Percentiles rank a stretch among this genome's conserved stretches.
Conservation (phyloP, 1,140 invertebrate species). For the Drosophila ambigua region DNA sequence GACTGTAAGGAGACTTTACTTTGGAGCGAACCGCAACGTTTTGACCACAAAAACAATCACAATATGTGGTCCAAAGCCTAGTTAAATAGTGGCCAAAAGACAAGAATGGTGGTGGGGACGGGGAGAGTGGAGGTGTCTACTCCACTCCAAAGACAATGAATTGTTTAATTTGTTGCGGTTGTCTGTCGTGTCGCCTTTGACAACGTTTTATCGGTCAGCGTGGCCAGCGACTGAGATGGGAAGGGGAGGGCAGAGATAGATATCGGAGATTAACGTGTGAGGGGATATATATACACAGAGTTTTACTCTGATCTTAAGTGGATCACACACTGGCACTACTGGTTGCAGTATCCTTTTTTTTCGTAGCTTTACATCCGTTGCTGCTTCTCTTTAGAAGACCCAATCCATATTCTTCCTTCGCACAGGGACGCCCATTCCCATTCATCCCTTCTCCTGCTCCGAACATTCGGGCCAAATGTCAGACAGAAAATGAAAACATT, state of each 20-base stretch:
- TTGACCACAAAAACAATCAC: conserved; percentile 47
- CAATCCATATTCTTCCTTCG: too few species aligned
- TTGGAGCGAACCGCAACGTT: conserved; percentile 25
- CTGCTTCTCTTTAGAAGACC: too few species aligned
- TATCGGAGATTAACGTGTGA: not conserved
- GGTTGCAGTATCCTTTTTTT: too few species aligned
- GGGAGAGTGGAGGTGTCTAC: not conserved
- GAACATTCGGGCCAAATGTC: conserved; percentile 47
- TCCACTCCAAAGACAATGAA: conserved; percentile 57
- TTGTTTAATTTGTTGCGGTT: conserved; percentile 64
- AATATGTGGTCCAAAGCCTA: conserved; percentile 65
- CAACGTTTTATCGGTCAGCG: conserved; percentile 36
- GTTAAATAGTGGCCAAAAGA: conserved; percentile 41
- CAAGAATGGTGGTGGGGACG: too few species aligned
- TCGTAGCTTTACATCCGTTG: too few species aligned
- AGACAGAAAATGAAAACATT: conserved; percentile 61
- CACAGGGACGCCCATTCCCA: conserved; percentile 9
- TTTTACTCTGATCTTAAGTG: too few species aligned
- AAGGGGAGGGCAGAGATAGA: conserved; percentile 7
- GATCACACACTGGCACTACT: too few species aligned
- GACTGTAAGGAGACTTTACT: too few species aligned
- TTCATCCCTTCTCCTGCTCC: not conserved
- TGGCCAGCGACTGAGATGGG: not conserved
- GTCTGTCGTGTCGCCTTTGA: conserved; percentile 37
- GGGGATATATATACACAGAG: too few species aligned